Base-by-base conservation (phyloP, 2,113 vertebrate genomes). In the Naja naja region DNA sequence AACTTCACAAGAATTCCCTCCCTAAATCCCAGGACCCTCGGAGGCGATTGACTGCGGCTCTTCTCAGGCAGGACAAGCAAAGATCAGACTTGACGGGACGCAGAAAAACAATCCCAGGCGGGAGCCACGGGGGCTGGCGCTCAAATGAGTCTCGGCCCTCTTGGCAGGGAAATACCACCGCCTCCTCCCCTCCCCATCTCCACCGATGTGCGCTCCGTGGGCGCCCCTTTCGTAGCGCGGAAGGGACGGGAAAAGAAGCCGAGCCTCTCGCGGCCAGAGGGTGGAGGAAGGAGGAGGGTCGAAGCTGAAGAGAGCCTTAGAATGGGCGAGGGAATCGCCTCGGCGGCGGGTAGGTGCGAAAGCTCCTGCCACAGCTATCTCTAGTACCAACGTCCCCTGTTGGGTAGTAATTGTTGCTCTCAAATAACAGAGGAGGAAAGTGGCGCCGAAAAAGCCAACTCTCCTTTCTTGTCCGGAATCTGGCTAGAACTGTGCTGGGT, bases 311-410 rank as follows among this genome's bases (percentile, higher is more conserved):
- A 85, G 87, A 64, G 39, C 64, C 91, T 69, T 53, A 55, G 34
- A 43, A 92, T 92, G 91, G 64, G 39, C 89, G 52, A 81, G 64
- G 87, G 87, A 56, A 69, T 25, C 49, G 16, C 52, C 60, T 27
- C 91, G 34, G 87, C 87, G 52, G 60, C 60, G 87, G 92, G 92
- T 92, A 92, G 87, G 91, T 89, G 91, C 45, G 49, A 16, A n/a
- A 27, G 58, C 86, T 27, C 11, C 91, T 53, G 91, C 49, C 87
- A 34, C 20, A 8, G 34, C 58, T 52, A 64, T 52, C 60, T 47
- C 52, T 34, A 34, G 34, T 22, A 5, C 58, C 25, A 16, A 4
- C 34, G 90, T 74, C 74, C 74, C 12, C 52, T 10, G 12, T 12
- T 52, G 52, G 14, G 30, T 20, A 30, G 52, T 87, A 16, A 25